phyloP scores from a whole-genome alignment of 2,797 vertebrate species.

The Garrulus glandarius region DNA sequence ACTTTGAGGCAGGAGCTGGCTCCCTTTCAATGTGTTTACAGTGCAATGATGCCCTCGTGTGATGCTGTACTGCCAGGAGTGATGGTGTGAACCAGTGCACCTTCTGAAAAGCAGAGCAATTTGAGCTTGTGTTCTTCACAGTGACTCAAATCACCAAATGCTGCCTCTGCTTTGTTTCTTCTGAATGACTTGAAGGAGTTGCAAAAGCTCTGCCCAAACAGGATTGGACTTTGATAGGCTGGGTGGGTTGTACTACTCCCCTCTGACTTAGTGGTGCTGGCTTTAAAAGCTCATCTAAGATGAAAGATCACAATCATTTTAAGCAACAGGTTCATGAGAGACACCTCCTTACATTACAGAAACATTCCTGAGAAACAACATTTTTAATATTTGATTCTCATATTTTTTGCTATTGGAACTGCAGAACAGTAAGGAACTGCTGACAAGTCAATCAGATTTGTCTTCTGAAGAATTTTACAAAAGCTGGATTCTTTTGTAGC shows the following conservation, averaged over 20 bases:
- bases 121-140: neutral
- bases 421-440: neutral
- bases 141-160: neutral
- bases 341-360: neutral
- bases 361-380: neutral
- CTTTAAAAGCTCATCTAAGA: neutral
- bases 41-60: constrained; percentile 6
- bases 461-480: neutral
- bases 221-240: neutral
- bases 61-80: neutral
- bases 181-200: neutral
- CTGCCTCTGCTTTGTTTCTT: neutral
- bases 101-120: neutral
- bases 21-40: neutral
- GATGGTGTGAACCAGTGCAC: neutral
- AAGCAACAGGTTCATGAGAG: neutral
- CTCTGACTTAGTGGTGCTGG: neutral
- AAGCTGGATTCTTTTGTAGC: neutral
- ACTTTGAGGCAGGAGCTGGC: neutral
- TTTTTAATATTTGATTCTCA: neutral
- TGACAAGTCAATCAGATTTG: neutral
- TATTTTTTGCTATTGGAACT: neutral
- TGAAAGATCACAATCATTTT: neutral
- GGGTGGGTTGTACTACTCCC: neutral
- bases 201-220: neutral